Base-by-base conservation (phyloP, 1,140 invertebrate genomes). In the Drosophila triauraria region DNA sequence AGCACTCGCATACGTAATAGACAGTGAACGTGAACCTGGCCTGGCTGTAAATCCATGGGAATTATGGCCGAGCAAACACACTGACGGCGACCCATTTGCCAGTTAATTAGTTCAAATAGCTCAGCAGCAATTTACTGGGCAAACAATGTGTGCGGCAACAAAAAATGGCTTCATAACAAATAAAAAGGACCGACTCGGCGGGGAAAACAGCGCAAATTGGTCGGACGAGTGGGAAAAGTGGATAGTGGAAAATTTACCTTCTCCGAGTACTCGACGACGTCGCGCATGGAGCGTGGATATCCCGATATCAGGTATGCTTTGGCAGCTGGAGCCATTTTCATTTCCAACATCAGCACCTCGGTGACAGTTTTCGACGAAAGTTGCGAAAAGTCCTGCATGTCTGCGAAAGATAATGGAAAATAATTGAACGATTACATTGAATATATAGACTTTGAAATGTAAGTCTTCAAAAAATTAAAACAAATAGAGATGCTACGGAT, bases 261-360 rank as follows among this genome's bases (percentile, higher is more conserved):
- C 91, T 97, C 96, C 0, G 96, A 96, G 92, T 98, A 98, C 93
- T 98, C 97, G 1, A 97, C 97, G 3, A 98, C 96, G 91, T 98
- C 97, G 50, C 97, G 94, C 97, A 98, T 97, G 76, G 96, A 97
- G 57, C 98, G 94, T 15, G 98, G 99, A 94, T 99, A 99, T 46
- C 98, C 98, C 67, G 98, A 98, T 25, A 99, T 96, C 17, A 99
- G 95, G 93, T 98, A 99, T 5, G 98, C 98, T 93, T 97, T 98
- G 47, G 98, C 97, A 62, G 95, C 96, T 54, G 96, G 96, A 61
- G 97, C 95, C 95, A 98, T 97, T 94, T 98, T 98, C 94, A 99
- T 96, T 94, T 99, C 98, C 61, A 98, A 95, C 96, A 98, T 97
- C 47, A 98, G 94, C 6, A 97, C 97, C 92, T 98, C 96, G 0